These are phyloP conservation scores for Mus minutoides DNA, from an alignment of 2,797 vertebrate species.

Conservation along the genomic window DNA sequence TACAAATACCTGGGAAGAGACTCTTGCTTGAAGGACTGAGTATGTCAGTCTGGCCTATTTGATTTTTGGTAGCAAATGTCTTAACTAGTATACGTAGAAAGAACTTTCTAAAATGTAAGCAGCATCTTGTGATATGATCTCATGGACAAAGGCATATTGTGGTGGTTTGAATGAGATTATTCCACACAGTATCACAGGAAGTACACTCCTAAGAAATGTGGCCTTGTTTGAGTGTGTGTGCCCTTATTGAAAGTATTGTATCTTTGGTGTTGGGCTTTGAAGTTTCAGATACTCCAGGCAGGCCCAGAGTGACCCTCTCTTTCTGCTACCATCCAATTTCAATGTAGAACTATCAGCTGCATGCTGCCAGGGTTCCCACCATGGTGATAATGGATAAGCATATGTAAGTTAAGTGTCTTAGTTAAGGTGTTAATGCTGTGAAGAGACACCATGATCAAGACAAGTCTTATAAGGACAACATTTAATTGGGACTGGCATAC, in stretches of 20 bases:
- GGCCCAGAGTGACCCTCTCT: background rate
- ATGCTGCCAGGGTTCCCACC: background rate
- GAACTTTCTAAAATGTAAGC: background rate
- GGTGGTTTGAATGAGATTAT: background rate
- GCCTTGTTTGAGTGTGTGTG: background rate
- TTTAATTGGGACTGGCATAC: no score
- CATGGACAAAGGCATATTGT: background rate
- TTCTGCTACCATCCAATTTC: background rate
- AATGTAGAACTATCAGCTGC: background rate
- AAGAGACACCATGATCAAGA: no score
- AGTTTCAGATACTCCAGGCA: background rate
- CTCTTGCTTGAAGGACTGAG: background rate
- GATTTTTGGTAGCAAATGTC: background rate
- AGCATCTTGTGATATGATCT: background rate
- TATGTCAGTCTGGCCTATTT: background rate
- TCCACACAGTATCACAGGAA: background rate
- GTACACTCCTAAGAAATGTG: background rate
- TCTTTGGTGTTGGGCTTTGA: background rate
- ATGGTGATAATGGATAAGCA: background rate
- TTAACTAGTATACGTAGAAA: background rate
- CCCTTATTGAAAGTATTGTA: background rate
- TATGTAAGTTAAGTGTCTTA: background rate
- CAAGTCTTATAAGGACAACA: no score
- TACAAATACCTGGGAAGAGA: background rate
- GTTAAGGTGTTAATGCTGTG: no score